Evolutionary conservation across 2,113 vertebrate genomes (phyloP).

Genomic region (Argyrosomus japonicus): DNA sequence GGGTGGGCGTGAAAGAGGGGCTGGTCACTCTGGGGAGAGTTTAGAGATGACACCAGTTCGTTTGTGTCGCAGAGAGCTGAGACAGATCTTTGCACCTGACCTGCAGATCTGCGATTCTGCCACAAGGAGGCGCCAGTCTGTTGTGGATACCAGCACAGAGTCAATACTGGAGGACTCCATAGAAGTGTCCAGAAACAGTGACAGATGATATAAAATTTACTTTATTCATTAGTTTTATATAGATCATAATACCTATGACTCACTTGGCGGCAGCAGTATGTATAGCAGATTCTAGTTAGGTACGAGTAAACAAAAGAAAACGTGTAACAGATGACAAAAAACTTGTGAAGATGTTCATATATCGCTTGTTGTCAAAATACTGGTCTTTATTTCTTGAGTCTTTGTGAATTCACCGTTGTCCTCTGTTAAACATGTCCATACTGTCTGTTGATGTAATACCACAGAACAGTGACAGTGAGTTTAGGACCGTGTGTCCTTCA

Average conservation of each 20-base stretch:
- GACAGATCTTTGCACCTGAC: conserved; percentile 81
- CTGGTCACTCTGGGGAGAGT: conserved; percentile 57
- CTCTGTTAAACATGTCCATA: background rate
- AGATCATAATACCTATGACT: background rate
- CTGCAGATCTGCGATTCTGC: conserved; percentile 63
- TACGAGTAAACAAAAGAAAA: background rate
- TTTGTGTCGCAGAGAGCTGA: conserved; percentile 84
- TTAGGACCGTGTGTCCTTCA: background rate
- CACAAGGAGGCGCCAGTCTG: conserved; percentile 73
- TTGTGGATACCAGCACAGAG: conserved; percentile 71
- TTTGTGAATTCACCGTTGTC: background rate
- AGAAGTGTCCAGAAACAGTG: conserved; percentile 79
- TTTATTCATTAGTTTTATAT: background rate
- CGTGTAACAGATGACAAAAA: background rate
- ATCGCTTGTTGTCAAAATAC: background rate
- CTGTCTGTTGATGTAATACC: background rate
- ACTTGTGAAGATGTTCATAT: background rate
- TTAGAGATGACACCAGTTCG: conserved; percentile 79
- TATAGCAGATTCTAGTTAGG: background rate
- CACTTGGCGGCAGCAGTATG: background rate
- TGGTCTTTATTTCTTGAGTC: background rate
- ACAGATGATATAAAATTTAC: conserved; percentile 39
- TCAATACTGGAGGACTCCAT: conserved; percentile 84
- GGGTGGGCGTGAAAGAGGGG: conserved; percentile 26
- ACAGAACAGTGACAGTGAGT: background rate